Evolutionary conservation across 2,888 invertebrate genomes (phyloP).

Genomic region (Ennomos fuscantarius): DNA sequence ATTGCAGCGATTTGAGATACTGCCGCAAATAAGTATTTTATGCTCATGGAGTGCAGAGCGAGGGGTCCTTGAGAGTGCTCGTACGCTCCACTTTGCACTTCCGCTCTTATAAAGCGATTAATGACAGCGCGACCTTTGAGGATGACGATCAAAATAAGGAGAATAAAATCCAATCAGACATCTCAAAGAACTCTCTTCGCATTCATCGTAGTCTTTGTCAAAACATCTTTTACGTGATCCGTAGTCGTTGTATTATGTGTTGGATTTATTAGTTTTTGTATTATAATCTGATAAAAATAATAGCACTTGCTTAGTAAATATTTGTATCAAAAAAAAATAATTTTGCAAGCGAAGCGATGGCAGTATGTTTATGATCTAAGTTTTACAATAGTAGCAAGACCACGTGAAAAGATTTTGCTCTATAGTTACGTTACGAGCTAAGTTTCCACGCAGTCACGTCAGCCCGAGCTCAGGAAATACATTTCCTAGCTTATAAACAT

Average conservation of each 20-base stretch:
- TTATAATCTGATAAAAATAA: conserved; percentile 20
- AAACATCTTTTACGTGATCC: conserved; percentile 29
- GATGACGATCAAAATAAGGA: conserved; percentile 68
- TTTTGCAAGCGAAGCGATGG: not conserved
- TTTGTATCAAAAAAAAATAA: not conserved
- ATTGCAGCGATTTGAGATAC: conserved; percentile 17
- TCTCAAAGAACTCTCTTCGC: conserved; percentile 43
- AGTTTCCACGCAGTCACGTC: conserved; percentile 51
- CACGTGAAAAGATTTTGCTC: conserved; percentile 40
- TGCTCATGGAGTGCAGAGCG: conserved; percentile 22
- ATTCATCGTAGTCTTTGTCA: conserved; percentile 40
- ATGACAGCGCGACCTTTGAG: conserved; percentile 72
- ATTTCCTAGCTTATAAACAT: conserved; percentile 63
- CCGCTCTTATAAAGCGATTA: conserved; percentile 78
- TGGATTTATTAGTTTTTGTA: conserved; percentile 28
- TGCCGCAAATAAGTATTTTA: conserved; percentile 24
- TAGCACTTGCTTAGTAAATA: not conserved
- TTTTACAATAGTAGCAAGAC: conserved; percentile 6
- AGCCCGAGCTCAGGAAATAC: conserved; percentile 55
- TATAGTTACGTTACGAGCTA: conserved; percentile 46
- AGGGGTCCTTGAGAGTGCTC: conserved; percentile 63
- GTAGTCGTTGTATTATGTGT: conserved; percentile 29
- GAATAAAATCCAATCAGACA: conserved; percentile 69
- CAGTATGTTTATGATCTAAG: not conserved
- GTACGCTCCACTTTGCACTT: conserved; percentile 77